Evolutionary conservation across 2,113 vertebrate species (phyloP).

Genomic region (Megaleporinus macrocephalus): DNA sequence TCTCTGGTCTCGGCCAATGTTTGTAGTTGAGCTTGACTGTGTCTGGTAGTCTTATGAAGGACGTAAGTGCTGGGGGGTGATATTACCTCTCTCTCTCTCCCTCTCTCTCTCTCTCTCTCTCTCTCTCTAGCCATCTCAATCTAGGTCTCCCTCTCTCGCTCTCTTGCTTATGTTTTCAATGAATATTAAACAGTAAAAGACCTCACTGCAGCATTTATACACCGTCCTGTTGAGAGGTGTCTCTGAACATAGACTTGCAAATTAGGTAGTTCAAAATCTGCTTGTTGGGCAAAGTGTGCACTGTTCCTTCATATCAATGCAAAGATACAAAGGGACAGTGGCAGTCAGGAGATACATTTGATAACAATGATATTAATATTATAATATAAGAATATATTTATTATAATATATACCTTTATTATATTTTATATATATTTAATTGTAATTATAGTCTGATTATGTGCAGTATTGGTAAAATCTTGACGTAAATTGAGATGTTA

Average conservation of each 20-base stretch:
- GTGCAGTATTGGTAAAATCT: no score
- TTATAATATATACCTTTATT: no score
- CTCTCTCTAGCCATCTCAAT: conserved; percentile 6
- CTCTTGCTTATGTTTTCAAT: not conserved
- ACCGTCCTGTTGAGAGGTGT: not conserved
- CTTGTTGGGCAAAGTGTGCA: not conserved
- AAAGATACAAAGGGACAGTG: not conserved
- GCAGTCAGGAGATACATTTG: no score
- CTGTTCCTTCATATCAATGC: not conserved
- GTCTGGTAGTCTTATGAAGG: conserved; percentile 37
- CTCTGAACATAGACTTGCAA: conserved; percentile 17
- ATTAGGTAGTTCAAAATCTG: conserved; percentile 13
- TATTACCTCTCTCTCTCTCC: not conserved
- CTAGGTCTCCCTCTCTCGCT: not conserved
- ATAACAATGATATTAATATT: no score
- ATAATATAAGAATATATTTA: no score
- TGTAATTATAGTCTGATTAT: no score
- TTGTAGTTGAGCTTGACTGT: conserved; percentile 27
- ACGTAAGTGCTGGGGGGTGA: conserved; percentile 12
- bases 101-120: not conserved
- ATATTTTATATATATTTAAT: no score
- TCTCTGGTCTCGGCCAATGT: conserved; percentile 4
- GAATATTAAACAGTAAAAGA: conserved; percentile 20
- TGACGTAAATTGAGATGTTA: no score
- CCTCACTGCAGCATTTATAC: conserved; percentile 2